These are phyloP conservation scores for Frankliniella fusca DNA, from an alignment of 2,888 invertebrate genomes.

Conservation along the genomic window DNA sequence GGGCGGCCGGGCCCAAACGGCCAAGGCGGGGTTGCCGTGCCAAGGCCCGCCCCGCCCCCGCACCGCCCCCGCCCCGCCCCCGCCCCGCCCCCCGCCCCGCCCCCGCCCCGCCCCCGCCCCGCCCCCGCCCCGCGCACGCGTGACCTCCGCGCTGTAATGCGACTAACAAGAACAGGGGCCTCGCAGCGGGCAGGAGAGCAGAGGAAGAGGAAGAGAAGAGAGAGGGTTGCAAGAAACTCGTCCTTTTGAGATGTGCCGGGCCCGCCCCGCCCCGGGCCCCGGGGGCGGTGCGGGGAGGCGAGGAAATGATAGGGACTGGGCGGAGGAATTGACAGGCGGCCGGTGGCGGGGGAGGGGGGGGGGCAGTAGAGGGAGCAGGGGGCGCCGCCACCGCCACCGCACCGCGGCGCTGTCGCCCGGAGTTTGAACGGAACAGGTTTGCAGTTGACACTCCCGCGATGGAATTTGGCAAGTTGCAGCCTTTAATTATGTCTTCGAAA, in stretches of 20 bases:
- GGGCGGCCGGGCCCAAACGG: too few relatives aligned
- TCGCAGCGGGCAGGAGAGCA: not conserved
- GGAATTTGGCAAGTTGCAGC: conserved; percentile 24
- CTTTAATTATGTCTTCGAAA: not conserved
- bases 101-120: not conserved
- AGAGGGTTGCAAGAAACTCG: too few relatives aligned
- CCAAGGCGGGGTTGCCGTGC: too few relatives aligned
- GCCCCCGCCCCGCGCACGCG: not conserved
- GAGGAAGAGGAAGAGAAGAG: not conserved
- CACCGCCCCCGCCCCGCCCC: not conserved
- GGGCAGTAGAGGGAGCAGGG: too few relatives aligned
- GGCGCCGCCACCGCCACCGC: too few relatives aligned
- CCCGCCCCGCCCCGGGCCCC: not conserved
- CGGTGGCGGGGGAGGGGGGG: not conserved
- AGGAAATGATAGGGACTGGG: too few relatives aligned
- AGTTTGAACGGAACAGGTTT: conserved; percentile 18
- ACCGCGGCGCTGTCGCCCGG: not conserved
- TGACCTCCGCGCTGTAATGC: not conserved
- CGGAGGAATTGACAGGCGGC: not conserved
- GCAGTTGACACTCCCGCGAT: conserved; percentile 9
- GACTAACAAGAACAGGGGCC: not conserved
- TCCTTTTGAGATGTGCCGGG: not conserved
- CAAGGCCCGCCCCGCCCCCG: not conserved
- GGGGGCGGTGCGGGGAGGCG: not conserved
- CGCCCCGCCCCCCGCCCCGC: not conserved